Evolutionary conservation across 2,888 invertebrate genomes (phyloP).

Genomic region (Lasius platythorax): DNA sequence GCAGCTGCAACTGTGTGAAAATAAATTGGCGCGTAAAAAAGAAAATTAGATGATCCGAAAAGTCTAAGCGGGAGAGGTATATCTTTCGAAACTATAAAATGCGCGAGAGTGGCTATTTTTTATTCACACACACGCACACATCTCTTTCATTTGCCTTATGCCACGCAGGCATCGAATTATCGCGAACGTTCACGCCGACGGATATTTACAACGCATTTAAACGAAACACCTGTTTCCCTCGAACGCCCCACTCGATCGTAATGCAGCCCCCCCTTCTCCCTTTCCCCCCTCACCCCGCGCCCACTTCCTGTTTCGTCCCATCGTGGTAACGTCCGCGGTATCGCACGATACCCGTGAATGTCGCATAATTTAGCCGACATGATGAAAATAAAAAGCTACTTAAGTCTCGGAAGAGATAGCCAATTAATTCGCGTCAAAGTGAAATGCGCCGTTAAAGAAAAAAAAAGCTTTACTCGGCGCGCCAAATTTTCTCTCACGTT

Average conservation of each 20-base stretch:
- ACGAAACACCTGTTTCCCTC: constrained; percentile 55
- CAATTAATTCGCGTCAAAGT: constrained; percentile 36
- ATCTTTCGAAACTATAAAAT: constrained; percentile 25
- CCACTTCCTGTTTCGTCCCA: background rate
- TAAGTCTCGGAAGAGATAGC: constrained; percentile 1
- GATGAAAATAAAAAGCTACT: constrained; percentile 40
- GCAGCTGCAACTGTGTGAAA: constrained; percentile 7
- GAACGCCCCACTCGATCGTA: constrained; percentile 40
- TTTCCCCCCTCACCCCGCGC: background rate
- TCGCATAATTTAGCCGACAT: constrained; percentile 34
- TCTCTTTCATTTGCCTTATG: constrained; percentile 35
- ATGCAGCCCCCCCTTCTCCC: background rate
- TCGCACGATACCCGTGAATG: constrained; percentile 25
- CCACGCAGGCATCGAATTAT: constrained; percentile 51
- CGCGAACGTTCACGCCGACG: constrained; percentile 49
- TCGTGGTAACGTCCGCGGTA: constrained; percentile 11
- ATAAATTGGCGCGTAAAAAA: constrained; percentile 12
- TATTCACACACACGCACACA: constrained; percentile 49
- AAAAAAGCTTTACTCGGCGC: background rate
- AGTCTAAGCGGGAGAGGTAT: background rate
- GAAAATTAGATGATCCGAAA: background rate
- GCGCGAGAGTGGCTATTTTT: constrained; percentile 50
- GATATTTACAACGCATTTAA: constrained; percentile 53
- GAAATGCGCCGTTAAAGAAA: background rate
- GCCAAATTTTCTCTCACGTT: background rate